Conservation (phyloP, 2,113 vertebrate species). For the Apteryx mantelli region DNA sequence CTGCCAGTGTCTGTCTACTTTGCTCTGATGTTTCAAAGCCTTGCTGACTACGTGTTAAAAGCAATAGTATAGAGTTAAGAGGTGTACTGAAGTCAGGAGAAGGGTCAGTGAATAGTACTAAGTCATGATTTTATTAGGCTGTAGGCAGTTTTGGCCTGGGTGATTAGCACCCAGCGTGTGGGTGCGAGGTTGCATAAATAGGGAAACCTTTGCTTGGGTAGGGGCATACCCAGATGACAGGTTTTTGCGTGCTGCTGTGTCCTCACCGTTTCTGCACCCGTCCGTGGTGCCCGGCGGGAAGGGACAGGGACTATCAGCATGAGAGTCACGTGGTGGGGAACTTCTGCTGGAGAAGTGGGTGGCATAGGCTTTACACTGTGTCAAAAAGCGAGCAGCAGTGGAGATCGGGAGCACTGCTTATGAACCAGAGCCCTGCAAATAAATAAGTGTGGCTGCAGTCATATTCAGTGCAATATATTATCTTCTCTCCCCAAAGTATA, state of each 20-base stretch:
- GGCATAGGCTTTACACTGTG: no score
- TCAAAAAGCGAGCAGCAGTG: rapidly evolving
- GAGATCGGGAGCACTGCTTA: background rate
- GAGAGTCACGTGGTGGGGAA: background rate
- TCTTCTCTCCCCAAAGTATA: background rate
- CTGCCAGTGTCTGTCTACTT: background rate
- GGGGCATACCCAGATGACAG: rapidly evolving
- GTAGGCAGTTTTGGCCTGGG: background rate
- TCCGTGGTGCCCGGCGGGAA: no score
- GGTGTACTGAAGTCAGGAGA: background rate
- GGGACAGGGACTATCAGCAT: no score
- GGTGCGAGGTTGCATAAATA: background rate
- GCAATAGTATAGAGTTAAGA: background rate
- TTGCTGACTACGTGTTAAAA: background rate
- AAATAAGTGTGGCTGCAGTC: background rate
- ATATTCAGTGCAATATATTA: rapidly evolving
- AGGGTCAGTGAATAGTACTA: background rate
- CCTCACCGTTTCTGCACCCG: background rate
- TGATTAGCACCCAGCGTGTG: background rate
- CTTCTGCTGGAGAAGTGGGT: background rate
- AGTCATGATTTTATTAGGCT: background rate
- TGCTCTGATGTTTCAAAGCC: background rate
- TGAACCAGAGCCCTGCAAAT: background rate
- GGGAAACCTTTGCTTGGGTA: background rate
- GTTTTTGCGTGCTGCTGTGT: rapidly evolving